Percentiles rank a stretch among this genome's conserved stretches.
Conservation (phyloP, 2,797 vertebrate genomes). For the Aphelocoma californica region DNA sequence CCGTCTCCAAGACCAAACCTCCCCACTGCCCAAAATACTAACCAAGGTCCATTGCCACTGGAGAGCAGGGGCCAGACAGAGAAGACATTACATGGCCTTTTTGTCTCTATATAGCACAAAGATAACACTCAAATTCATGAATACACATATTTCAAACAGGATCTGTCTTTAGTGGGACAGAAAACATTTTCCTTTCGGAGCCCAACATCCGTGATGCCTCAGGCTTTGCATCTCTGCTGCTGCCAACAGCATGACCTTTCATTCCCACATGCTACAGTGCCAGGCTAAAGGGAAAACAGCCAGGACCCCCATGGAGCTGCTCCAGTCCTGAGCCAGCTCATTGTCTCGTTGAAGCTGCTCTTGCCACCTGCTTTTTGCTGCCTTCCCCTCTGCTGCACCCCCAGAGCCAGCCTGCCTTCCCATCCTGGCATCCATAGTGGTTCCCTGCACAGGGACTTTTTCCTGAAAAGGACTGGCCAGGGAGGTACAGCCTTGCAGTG, state of each 20-base stretch:
- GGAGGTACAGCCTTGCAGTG: not conserved
- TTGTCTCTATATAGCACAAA: not conserved
- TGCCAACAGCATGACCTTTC: slow-evolving; percentile 20
- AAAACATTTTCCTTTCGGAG: not conserved
- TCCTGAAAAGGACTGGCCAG: not conserved
- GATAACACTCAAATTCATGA: not conserved
- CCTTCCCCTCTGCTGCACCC: not conserved
- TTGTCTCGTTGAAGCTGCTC: not conserved
- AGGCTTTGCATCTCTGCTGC: not conserved
- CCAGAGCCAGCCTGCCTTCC: not conserved
- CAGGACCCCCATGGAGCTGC: not conserved
- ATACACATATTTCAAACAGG: not conserved
- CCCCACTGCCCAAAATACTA: not conserved
- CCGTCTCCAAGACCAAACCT: not conserved
- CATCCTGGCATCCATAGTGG: not conserved
- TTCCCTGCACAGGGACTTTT: not conserved
- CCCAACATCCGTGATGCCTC: not conserved
- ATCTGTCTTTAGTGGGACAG: not conserved
- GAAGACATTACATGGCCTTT: not conserved
- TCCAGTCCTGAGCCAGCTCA: not conserved
- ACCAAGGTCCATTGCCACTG: not conserved
- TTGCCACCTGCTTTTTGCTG: not conserved
- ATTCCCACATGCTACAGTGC: not conserved
- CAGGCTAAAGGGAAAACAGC: not conserved
- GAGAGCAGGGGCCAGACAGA: not conserved